Evolutionary conservation across 2,113 vertebrate species (phyloP).

Genomic region (Turdus rufiventris): DNA sequence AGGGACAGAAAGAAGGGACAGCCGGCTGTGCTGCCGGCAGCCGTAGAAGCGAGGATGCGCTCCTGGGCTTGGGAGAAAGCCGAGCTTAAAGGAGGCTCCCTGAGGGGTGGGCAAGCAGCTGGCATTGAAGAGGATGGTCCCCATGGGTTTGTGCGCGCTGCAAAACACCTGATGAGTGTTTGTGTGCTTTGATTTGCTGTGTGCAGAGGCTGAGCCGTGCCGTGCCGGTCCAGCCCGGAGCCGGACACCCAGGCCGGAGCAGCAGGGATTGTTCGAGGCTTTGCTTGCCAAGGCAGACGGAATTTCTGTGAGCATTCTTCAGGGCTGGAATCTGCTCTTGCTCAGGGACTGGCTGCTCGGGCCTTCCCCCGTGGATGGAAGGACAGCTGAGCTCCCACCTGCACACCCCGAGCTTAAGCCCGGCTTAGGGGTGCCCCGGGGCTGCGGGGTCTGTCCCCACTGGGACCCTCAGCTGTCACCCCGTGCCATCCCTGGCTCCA

Average conservation of each 20-base stretch:
- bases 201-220: neutral
- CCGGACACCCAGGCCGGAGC: neutral
- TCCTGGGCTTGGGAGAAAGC: neutral
- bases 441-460: neutral
- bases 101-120: neutral
- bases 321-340: neutral
- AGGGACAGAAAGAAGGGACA: too few species aligned
- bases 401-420: neutral
- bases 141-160: neutral
- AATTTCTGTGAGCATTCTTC: slow-evolving; percentile 22
- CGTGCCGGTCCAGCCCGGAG: neutral
- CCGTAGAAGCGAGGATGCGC: neutral
- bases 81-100: neutral
- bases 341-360: neutral
- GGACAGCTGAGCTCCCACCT: accelerated
- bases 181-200: neutral
- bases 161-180: neutral
- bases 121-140: neutral
- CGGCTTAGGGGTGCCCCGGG: neutral
- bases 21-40: neutral
- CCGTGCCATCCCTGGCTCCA: too few species aligned
- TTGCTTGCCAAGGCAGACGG: neutral
- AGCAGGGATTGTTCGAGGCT: neutral
- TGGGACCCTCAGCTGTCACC: neutral
- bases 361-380: neutral